Conservation (phyloP, 2,113 vertebrate genomes). For the Lethenteron camtschaticum region DNA sequence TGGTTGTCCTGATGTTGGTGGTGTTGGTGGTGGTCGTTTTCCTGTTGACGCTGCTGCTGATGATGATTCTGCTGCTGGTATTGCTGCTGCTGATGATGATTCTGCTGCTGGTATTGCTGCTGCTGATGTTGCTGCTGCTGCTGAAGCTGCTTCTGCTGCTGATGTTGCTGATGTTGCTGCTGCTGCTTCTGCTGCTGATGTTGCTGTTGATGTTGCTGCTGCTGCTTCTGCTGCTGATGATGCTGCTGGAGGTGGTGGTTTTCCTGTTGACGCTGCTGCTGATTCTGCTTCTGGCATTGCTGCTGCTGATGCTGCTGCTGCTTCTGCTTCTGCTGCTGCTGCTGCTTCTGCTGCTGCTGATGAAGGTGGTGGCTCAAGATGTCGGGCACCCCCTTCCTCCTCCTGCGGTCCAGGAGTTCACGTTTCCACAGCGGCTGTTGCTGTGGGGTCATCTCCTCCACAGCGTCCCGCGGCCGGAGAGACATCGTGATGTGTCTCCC, state of each 20-base stretch:
- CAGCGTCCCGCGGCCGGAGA: slow-evolving; percentile 27
- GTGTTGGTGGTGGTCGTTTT: slow-evolving; percentile 6
- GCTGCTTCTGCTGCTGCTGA: slow-evolving; percentile 14
- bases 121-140: too few relatives aligned
- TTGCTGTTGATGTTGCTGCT: too few relatives aligned
- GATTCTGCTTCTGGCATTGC: slow-evolving; percentile 12
- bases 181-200: too few relatives aligned
- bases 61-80: neutral
- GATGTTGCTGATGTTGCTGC: too few relatives aligned
- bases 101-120: too few relatives aligned
- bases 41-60: slow-evolving; percentile 14
- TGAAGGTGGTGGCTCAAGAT: slow-evolving; percentile 13
- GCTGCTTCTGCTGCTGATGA: too few relatives aligned
- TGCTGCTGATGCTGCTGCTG: slow-evolving; percentile 6
- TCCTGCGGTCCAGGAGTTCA: slow-evolving; percentile 44
- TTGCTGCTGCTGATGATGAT: too few relatives aligned
- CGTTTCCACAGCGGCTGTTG: slow-evolving; percentile 51
- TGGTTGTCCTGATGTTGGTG: slow-evolving; percentile 13
- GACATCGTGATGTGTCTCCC: neutral
- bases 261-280: slow-evolving; percentile 6
- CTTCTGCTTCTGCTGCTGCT: neutral
- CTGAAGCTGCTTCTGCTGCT: too few relatives aligned
- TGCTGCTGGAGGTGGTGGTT: too few relatives aligned
- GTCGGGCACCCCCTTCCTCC: slow-evolving; percentile 40
- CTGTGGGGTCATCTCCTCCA: slow-evolving; percentile 39